Percentiles rank a stretch among this genome's conserved stretches.
Evolutionary conservation across 2,113 vertebrate species (phyloP).

Genomic region (Steatornis caripensis): DNA sequence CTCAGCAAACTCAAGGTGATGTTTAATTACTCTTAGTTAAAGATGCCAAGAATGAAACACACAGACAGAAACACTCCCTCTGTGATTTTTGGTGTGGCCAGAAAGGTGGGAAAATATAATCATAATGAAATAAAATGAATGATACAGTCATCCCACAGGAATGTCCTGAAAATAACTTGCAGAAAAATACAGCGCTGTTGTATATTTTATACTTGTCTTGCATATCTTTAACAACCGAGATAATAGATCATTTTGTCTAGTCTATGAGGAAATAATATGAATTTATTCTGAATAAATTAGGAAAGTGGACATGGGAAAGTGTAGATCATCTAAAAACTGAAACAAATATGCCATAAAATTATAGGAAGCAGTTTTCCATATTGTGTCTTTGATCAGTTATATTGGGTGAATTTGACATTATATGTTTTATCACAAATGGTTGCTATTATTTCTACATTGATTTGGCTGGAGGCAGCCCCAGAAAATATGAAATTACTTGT

Average conservation of each 20-base stretch:
- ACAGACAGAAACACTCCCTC: background rate
- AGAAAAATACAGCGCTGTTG: background rate
- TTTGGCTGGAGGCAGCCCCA: background rate
- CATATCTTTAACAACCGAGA: background rate
- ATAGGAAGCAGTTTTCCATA: background rate
- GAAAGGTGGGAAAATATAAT: background rate
- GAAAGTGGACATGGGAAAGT: background rate
- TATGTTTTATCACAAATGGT: background rate
- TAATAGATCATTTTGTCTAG: background rate
- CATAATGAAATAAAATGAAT: background rate
- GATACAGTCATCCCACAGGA: background rate
- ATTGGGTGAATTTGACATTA: background rate
- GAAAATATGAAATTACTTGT: slow-evolving; percentile 19
- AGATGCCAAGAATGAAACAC: background rate
- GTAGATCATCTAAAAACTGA: background rate
- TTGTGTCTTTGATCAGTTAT: background rate
- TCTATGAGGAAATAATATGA: background rate
- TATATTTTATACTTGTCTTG: background rate
- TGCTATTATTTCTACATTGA: slow-evolving; percentile 5
- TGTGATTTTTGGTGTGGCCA: background rate
- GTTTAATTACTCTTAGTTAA: background rate
- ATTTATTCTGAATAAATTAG: background rate
- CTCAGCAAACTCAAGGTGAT: background rate
- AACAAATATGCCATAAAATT: background rate
- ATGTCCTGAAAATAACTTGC: background rate